Percentiles rank a stretch among this genome's conserved stretches.
phyloP scores from a whole-genome alignment of 1,140 invertebrate species.

The Aphelenchoides besseyi region DNA sequence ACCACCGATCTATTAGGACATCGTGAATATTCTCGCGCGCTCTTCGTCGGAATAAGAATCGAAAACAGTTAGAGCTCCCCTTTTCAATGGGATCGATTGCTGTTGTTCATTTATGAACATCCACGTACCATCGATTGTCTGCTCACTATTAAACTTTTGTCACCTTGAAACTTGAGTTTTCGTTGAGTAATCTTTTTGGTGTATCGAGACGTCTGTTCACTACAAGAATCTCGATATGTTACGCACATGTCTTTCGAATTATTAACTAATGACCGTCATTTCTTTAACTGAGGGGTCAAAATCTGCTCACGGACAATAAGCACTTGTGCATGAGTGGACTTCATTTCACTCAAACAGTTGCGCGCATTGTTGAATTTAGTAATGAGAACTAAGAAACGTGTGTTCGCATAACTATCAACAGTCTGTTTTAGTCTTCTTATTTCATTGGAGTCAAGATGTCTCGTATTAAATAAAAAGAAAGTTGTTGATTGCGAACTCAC shows the following conservation, averaged over 20 bases:
- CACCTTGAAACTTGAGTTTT: not conserved
- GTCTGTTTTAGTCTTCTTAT: not conserved
- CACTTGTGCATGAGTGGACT: conserved; percentile 2
- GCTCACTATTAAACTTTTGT: not conserved
- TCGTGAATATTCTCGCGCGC: not conserved
- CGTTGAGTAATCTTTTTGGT: not conserved
- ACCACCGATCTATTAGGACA: not conserved
- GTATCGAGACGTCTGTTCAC: not conserved
- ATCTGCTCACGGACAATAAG: conserved; percentile 1
- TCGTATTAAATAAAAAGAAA: not conserved
- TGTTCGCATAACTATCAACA: not conserved
- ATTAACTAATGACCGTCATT: not conserved
- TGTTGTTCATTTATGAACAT: not conserved
- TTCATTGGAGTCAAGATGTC: not conserved
- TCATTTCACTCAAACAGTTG: not conserved
- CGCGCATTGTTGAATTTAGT: not conserved
- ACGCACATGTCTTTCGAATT: not conserved
- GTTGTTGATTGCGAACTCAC: not conserved
- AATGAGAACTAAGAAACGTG: not conserved
- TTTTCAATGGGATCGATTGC: not conserved
- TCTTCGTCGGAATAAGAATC: not conserved
- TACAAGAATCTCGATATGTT: not conserved
- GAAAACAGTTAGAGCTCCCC: not conserved
- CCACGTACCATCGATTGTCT: not conserved
- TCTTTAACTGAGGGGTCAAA: not conserved